Percentiles rank a stretch among this genome's conserved stretches.
These are phyloP conservation scores for Helicolenus hilgendorfi DNA, from an alignment of 2,797 vertebrate species.

Conservation along the genomic window DNA sequence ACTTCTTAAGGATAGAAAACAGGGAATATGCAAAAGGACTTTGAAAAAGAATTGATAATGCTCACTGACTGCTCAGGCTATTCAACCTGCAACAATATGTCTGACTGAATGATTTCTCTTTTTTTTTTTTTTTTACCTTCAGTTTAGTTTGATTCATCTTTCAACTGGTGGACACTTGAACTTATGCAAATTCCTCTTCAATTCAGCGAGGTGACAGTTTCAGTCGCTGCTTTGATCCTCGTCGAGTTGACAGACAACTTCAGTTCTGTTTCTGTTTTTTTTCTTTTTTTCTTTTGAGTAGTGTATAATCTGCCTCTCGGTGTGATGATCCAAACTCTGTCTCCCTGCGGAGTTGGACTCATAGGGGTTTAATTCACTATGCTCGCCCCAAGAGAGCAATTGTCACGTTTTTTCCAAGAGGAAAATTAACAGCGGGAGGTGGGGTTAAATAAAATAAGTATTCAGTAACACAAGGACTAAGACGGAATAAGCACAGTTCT, in stretches of 20 bases:
- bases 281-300: not conserved
- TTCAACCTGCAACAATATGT: conserved; percentile 3
- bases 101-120: conserved; percentile 3
- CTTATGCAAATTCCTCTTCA: conserved; percentile 33
- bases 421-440: conserved; percentile 3
- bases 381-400: conserved; percentile 28
- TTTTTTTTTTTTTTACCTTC: not conserved
- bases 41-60: not conserved
- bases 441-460: conserved; percentile 25
- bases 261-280: not conserved
- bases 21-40: not conserved
- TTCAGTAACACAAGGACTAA: not conserved
- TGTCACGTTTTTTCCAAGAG: not conserved
- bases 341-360: conserved; percentile 42
- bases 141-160: conserved; percentile 17
- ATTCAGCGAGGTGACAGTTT: conserved; percentile 18
- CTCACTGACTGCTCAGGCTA: conserved; percentile 6
- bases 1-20: not conserved
- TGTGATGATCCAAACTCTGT: conserved; percentile 24
- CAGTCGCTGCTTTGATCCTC: conserved; percentile 19
- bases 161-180: conserved; percentile 38
- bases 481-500: not conserved
- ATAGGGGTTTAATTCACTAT: not conserved
- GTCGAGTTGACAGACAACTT: conserved; percentile 13
- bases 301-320: conserved; percentile 25